phyloP scores from a whole-genome alignment of 2,113 vertebrate genomes.

The Siniperca chuatsi region DNA sequence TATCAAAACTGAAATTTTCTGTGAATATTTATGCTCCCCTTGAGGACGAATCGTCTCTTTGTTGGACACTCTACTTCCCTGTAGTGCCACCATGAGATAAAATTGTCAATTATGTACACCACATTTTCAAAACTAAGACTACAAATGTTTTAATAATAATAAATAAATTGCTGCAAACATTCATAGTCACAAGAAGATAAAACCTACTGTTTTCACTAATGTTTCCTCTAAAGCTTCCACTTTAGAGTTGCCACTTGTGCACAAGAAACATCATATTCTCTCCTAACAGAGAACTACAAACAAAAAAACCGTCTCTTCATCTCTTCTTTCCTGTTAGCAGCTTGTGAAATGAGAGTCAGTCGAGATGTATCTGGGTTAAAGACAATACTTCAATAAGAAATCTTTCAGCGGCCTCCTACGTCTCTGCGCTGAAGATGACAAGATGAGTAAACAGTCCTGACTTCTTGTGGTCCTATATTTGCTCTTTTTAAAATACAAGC shows the following conservation, averaged over 20 bases:
- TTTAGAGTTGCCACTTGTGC: neutral
- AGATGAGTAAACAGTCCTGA: slow-evolving; percentile 1
- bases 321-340: neutral
- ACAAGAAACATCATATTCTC: neutral
- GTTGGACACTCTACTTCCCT: too few relatives aligned
- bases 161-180: neutral
- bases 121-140: too few relatives aligned
- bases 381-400: neutral
- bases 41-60: too few relatives aligned
- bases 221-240: neutral
- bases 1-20: too few relatives aligned
- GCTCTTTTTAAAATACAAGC: slow-evolving; percentile 2
- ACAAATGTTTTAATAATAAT: too few relatives aligned
- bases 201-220: neutral
- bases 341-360: neutral
- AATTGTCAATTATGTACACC: too few relatives aligned
- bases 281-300: neutral
- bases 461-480: neutral
- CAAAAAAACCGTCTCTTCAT: neutral
- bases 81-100: too few relatives aligned
- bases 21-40: too few relatives aligned
- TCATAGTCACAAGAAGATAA: neutral
- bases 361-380: neutral
- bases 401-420: neutral
- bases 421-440: neutral